phyloP scores from a whole-genome alignment of 2,797 vertebrate species.

The Megalops cyprinoides region DNA sequence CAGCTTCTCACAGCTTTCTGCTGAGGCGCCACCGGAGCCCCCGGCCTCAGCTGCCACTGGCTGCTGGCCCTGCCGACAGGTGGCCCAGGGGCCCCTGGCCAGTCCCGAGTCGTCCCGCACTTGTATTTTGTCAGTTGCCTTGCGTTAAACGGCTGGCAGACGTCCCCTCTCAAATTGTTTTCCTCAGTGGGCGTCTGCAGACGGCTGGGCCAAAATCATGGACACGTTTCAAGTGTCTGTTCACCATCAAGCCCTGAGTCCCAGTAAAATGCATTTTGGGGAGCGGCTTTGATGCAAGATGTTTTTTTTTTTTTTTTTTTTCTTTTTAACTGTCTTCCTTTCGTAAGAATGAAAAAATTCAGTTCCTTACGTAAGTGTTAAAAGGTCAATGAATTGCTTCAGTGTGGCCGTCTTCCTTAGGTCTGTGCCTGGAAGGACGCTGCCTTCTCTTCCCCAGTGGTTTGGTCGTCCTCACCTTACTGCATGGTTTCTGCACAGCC shows the following conservation, averaged over 20 bases:
- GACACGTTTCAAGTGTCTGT: constrained; percentile 47
- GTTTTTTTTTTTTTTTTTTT: constrained; percentile 2
- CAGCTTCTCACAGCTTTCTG: not conserved
- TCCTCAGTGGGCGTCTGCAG: constrained; percentile 20
- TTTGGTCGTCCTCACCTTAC: constrained; percentile 29
- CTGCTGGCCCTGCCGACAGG: not conserved
- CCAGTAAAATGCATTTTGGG: constrained; percentile 35
- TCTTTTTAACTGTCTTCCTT: no score
- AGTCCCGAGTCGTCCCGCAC: not conserved
- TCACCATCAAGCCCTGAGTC: constrained; percentile 43
- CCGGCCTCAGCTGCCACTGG: not conserved
- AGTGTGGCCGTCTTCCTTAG: constrained; percentile 42
- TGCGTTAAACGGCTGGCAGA: constrained; percentile 41
- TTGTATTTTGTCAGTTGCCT: constrained; percentile 25
- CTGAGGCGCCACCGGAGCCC: constrained; percentile 21
- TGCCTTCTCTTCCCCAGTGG: constrained; percentile 27
- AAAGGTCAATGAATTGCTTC: constrained; percentile 40
- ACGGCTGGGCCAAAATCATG: constrained; percentile 34
- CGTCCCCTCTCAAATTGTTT: constrained; percentile 28
- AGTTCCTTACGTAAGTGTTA: constrained; percentile 51
- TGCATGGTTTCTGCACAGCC: constrained; percentile 38
- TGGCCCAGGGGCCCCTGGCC: not conserved
- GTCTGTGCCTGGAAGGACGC: constrained; percentile 35
- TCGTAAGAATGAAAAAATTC: constrained; percentile 29
- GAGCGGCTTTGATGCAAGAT: constrained; percentile 17